phyloP scores from a whole-genome alignment of 2,888 invertebrate species.

The Heliconius ethilla region DNA sequence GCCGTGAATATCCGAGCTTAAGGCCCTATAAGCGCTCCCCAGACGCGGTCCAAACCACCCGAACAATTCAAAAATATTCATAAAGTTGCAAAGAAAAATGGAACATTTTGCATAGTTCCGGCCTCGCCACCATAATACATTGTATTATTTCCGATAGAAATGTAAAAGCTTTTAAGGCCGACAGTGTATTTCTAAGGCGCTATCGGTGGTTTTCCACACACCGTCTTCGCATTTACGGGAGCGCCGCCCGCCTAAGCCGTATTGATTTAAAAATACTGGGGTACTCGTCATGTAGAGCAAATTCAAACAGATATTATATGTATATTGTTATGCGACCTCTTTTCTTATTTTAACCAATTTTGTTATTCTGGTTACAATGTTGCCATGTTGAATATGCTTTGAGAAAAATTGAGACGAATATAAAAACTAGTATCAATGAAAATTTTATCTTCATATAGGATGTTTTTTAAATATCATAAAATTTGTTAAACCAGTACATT shows the following conservation, averaged over 20 bases:
- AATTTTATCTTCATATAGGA: not conserved
- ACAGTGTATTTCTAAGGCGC: constrained; percentile 70
- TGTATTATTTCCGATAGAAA: constrained; percentile 76
- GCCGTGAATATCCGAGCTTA: constrained; percentile 74
- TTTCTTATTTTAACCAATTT: not conserved
- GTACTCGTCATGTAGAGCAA: constrained; percentile 38
- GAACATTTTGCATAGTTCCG: constrained; percentile 76
- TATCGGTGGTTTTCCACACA: constrained; percentile 63
- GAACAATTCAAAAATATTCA: constrained; percentile 61
- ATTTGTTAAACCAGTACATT: not conserved
- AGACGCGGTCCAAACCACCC: constrained; percentile 46
- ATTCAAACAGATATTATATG: constrained; percentile 23
- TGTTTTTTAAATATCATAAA: not conserved
- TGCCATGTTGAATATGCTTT: not conserved
- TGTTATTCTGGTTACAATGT: constrained; percentile 1
- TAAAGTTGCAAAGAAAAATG: constrained; percentile 73
- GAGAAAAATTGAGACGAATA: not conserved
- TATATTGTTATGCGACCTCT: constrained; percentile 2
- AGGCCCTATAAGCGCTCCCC: constrained; percentile 60
- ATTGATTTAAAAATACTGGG: constrained; percentile 64
- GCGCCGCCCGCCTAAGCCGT: constrained; percentile 62
- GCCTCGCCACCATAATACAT: constrained; percentile 65
- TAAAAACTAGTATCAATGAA: not conserved
- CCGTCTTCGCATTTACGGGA: constrained; percentile 54
- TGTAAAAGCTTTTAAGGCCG: constrained; percentile 80